phyloP scores from a whole-genome alignment of 2,113 vertebrate genomes.

The Oncorhynchus tshawytscha region DNA sequence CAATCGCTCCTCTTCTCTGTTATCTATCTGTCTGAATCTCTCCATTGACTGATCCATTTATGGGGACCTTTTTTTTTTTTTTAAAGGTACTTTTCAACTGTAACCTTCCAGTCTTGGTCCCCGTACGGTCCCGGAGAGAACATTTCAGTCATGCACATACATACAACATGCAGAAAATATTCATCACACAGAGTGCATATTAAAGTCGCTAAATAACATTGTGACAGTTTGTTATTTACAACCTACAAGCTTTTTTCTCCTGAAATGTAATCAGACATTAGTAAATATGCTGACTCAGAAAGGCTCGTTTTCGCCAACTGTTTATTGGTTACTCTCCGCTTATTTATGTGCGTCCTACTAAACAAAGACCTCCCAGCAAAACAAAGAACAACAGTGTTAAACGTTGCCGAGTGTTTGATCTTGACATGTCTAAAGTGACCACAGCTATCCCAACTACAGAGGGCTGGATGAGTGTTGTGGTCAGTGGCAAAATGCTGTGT shows the following conservation, averaged over 20 bases:
- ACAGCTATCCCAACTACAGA: slow-evolving; percentile 25
- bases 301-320: neutral
- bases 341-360: slow-evolving; percentile 34
- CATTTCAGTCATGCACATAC: neutral
- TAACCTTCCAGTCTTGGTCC: neutral
- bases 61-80: neutral
- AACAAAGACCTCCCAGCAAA: slow-evolving; percentile 18
- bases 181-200: neutral
- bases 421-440: slow-evolving; percentile 24
- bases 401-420: slow-evolving; percentile 18
- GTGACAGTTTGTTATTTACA: neutral
- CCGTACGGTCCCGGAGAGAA: neutral
- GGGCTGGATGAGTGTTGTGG: slow-evolving; percentile 4
- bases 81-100: neutral
- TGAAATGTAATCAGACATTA: neutral
- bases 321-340: neutral
- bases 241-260: neutral
- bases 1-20: neutral
- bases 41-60: neutral
- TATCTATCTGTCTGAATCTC: neutral
- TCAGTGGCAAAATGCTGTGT: neutral
- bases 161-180: neutral
- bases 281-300: neutral
- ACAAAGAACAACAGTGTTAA: slow-evolving; percentile 21
- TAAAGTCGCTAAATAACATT: neutral